Base-by-base conservation (phyloP, 2,888 invertebrate genomes). In the Julus scanicus region DNA sequence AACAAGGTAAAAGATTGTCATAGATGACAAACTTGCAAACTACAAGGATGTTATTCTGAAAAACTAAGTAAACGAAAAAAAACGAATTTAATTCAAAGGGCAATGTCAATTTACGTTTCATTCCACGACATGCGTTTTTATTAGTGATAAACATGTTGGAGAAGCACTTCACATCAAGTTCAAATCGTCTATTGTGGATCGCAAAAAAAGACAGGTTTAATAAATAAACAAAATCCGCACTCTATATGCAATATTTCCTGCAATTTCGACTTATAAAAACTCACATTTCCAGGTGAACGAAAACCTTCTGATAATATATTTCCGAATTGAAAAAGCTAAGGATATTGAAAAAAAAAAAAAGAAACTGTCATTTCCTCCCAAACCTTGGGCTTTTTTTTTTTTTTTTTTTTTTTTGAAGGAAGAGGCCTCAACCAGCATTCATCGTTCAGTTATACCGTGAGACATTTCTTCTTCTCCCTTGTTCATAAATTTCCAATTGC, bases 231-330 rank as follows among this genome's bases (percentile, higher is more conserved):
- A 63, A 63, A 63, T 63, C 63, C 63, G 2, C 63, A 17, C n/a
- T 63, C n/a, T n/a, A 17, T n/a, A 17, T 17, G 63, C 63, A 63
- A 63, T 63, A 17, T 63, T 63, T 63, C 63, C 63, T 63, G 63
- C 63, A 63, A 63, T 63, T 63, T n/a, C 17, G 63, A 5, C 63
- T n/a, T 63, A 63, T 63, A 63, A 63, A 63, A 63, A n/a, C 63
- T 63, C 63, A 63, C 63, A n/a, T n/a, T 63, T 63, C 63, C 63
- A 63, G 63, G 63, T 63, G 63, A 63, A 63, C 63, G 63, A 63
- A n/a, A n/a, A 63, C 17, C 63, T 63, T n/a, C 63, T 6, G n/a
- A 15, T 63, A 63, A 63, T n/a, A 63, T n/a, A 63, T 63, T 63
- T 63, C n/a, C 63, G 63, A 63, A 63, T n/a, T n/a, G 63, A 63